Evolutionary conservation across 2,888 invertebrate species (phyloP).

Genomic region (Sinelater perroti): DNA sequence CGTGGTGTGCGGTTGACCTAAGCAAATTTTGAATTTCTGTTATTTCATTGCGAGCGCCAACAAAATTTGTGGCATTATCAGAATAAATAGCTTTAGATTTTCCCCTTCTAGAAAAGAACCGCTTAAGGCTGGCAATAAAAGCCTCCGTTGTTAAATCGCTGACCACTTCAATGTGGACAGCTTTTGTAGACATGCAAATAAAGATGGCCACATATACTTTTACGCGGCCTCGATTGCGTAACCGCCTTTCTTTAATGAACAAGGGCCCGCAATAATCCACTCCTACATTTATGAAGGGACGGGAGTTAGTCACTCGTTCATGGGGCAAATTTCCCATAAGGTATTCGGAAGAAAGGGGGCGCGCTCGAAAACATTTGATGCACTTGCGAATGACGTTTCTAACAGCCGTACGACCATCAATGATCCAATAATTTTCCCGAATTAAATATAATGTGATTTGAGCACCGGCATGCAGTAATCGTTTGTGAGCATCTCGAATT

Average conservation of each 20-base stretch:
- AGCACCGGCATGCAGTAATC: slow-evolving; percentile 31
- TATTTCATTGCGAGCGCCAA: slow-evolving; percentile 17
- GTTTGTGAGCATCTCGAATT: slow-evolving; percentile 7
- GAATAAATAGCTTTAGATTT: slow-evolving; percentile 26
- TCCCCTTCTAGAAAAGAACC: slow-evolving; percentile 37
- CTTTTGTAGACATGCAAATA: slow-evolving; percentile 41
- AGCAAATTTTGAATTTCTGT: too few species aligned
- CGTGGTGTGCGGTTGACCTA: too few species aligned
- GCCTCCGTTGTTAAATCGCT: slow-evolving; percentile 36
- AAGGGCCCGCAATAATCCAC: slow-evolving; percentile 44
- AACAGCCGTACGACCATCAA: slow-evolving; percentile 30
- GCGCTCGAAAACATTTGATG: slow-evolving; percentile 37
- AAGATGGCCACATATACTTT: slow-evolving; percentile 41
- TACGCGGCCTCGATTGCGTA: slow-evolving; percentile 24
- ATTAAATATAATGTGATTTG: slow-evolving; percentile 39
- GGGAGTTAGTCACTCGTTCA: slow-evolving; percentile 23
- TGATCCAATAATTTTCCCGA: slow-evolving; percentile 33
- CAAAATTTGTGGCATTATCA: slow-evolving; percentile 37
- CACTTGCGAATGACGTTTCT: slow-evolving; percentile 31
- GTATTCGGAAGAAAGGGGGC: slow-evolving; percentile 30
- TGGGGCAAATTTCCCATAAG: slow-evolving; percentile 40
- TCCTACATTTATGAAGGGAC: slow-evolving; percentile 36
- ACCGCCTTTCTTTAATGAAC: slow-evolving; percentile 29
- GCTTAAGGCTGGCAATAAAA: slow-evolving; percentile 34
- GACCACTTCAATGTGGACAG: slow-evolving; percentile 42